Evolutionary conservation across 2,888 invertebrate species (phyloP), one percentile per base, ranked within the genome.

Genomic region (Falcaria lacertinaria): DNA sequence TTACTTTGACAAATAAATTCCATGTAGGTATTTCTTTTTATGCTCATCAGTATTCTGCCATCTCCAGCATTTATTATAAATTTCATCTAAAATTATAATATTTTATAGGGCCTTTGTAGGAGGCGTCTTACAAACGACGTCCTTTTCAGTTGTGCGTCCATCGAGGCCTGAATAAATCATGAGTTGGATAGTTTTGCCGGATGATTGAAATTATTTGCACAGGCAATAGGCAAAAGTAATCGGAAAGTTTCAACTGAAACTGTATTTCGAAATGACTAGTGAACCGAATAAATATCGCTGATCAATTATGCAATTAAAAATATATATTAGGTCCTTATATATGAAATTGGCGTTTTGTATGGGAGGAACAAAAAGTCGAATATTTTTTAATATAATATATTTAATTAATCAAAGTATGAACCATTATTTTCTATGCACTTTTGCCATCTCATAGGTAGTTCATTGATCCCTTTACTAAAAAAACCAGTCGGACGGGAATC

Each of bases 1-100:
- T 82, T 82, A 80, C 82, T 83, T 77, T 81, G 82, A 80, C 80
- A 82, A 84, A 80, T 80, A 81, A 80, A 83, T 75, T 74, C 62
- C 63, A 54, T 73, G 68, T 75, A 65, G 62, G 67, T 60, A 72
- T 78, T 74, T 68, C 69, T 70, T 80, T 75, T 74, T 69, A 65
- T 64, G 69, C 68, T 71, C 66, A 68, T 75, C 69, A 71, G 52
- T 65, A 60, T 50, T 48, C 44, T 48, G 47, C 19, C 40, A 43
- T 41, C 42, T 37, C 22, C 37, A 19, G 17, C 40, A 35, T 34
- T 36, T 16, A 34, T 40, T 40, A 39, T 39, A 16, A 28, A 39
- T 33, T 39, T 42, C 15, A 35, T 22, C 37, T 43, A 32, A 35
- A 37, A 37, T 37, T 37, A 37, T 37, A 37, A 37, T 37, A 37